Evolutionary conservation across 2,797 vertebrate species (phyloP).

Genomic region (Margarornis squamiger): DNA sequence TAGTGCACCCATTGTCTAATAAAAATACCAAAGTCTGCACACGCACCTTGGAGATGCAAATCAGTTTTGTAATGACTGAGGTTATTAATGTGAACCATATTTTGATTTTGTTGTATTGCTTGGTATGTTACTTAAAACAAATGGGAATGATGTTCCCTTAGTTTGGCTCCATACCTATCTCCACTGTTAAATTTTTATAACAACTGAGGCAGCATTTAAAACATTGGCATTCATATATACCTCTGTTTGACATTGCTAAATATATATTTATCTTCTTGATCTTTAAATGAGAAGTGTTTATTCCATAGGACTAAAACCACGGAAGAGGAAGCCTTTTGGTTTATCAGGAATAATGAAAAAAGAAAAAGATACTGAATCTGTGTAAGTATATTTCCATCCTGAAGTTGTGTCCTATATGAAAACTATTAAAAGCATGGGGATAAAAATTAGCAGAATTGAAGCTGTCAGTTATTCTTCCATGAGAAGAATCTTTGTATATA

Average conservation of each 20-base stretch:
- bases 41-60: background rate
- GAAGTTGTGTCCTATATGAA: background rate
- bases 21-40: background rate
- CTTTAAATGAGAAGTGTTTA: slow-evolving; percentile 32
- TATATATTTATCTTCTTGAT: background rate
- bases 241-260: background rate
- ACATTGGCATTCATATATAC: background rate
- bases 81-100: background rate
- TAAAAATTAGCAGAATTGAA: background rate
- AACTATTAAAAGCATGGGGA: background rate
- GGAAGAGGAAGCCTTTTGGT: slow-evolving; percentile 91
- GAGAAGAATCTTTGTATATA: background rate
- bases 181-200: background rate
- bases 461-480: background rate
- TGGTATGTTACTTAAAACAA: background rate
- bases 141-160: background rate
- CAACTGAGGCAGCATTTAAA: background rate
- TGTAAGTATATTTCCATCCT: slow-evolving; percentile 79
- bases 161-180: background rate
- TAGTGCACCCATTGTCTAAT: background rate
- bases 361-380: slow-evolving; percentile 95
- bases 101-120: background rate
- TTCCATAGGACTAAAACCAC: slow-evolving; percentile 87
- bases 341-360: slow-evolving; percentile 91
- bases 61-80: background rate